A percentile compares a stretch with the other conserved stretches of the same genome.
Conservation (phyloP, 2,888 invertebrate species). For the Hirtodrosophila duncani region DNA sequence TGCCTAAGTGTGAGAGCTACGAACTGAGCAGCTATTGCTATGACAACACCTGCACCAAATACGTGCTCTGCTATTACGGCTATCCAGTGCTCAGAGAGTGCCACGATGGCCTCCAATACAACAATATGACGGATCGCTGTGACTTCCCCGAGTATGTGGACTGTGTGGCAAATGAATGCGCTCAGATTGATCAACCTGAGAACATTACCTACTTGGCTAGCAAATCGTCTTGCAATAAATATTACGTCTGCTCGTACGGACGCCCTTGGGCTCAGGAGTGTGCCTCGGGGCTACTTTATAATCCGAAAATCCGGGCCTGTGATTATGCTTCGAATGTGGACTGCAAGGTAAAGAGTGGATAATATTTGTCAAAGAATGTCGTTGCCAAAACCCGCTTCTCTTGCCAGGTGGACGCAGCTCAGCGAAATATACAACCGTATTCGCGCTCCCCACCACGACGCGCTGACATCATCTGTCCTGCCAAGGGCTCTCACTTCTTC, state of each 20-base stretch:
- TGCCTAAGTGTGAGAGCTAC: constrained; percentile 18
- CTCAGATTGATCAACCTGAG: constrained; percentile 37
- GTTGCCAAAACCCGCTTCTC: too few relatives aligned
- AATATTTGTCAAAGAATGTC: too few relatives aligned
- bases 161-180: constrained; percentile 70
- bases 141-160: constrained; percentile 74
- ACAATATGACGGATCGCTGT: constrained; percentile 70
- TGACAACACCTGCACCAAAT: constrained; percentile 73
- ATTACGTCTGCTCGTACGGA: constrained; percentile 73
- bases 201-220: constrained; percentile 65
- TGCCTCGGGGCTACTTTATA: constrained; percentile 59
- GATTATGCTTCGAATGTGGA: constrained; percentile 48
- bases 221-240: constrained; percentile 62
- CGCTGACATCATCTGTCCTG: constrained; percentile 73
- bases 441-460: constrained; percentile 66
- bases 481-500: constrained; percentile 60
- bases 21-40: constrained; percentile 60
- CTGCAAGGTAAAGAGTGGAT: constrained; percentile 56
- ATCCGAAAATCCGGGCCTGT: constrained; percentile 55
- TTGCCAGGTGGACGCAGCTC: constrained; percentile 43
- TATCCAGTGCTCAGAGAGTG: constrained; percentile 65
- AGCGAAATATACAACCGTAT: constrained; percentile 64
- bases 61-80: constrained; percentile 67
- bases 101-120: constrained; percentile 73
- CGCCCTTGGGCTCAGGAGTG: constrained; percentile 56